A percentile compares a stretch with the other conserved stretches of the same genome.
phyloP scores from a whole-genome alignment of 2,888 invertebrate species.

The Gastracanthus pulcherrimus region DNA sequence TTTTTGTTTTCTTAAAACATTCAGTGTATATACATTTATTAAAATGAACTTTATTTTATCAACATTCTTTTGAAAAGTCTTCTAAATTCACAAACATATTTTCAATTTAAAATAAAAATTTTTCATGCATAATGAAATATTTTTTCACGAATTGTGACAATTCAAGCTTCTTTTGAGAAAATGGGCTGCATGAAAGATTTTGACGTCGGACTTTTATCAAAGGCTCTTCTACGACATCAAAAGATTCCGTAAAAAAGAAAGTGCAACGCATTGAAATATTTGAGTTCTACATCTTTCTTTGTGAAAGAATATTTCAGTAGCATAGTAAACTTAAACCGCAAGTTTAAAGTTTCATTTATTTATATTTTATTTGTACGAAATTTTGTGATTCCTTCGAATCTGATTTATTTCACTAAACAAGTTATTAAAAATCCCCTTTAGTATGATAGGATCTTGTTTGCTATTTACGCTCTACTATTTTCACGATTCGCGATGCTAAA shows the following conservation, averaged over 20 bases:
- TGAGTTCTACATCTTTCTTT: background rate
- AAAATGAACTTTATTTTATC: too few relatives aligned
- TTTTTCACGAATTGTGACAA: too few relatives aligned
- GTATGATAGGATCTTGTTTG: background rate
- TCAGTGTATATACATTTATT: too few relatives aligned
- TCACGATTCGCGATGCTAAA: background rate
- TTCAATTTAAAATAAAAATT: background rate
- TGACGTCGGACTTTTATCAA: conserved; percentile 22
- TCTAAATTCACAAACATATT: background rate
- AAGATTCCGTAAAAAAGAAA: conserved; percentile 20
- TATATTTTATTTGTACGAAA: background rate
- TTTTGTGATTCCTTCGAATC: background rate
- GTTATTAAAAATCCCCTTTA: background rate
- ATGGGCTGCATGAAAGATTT: conserved; percentile 18
- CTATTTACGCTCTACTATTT: background rate
- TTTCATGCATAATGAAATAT: background rate
- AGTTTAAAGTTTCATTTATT: background rate
- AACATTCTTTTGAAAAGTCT: too few relatives aligned
- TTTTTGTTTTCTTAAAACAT: too few relatives aligned
- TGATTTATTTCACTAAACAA: background rate
- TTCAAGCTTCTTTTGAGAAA: background rate
- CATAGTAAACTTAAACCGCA: too few relatives aligned
- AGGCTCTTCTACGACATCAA: conserved; percentile 16
- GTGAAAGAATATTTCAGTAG: background rate
- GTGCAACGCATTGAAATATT: conserved; percentile 28